Conservation (phyloP, 2,797 vertebrate genomes). For the Dryobates pubescens region DNA sequence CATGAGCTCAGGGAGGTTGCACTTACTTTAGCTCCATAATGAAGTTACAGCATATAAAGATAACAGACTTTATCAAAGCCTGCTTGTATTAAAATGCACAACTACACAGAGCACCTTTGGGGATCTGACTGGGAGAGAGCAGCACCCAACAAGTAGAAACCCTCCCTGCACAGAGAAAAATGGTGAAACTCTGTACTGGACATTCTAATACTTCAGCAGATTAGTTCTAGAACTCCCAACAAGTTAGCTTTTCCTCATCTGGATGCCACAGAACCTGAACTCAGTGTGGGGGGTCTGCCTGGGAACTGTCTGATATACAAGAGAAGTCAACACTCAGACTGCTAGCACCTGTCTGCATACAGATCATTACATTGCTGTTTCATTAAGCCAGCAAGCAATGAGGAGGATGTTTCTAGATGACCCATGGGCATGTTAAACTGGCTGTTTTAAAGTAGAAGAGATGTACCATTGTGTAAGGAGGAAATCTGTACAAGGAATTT, state of each 20-base stretch:
- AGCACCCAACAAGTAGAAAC: not conserved
- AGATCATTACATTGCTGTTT: not conserved
- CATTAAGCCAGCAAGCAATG: not conserved
- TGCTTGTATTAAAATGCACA: not conserved
- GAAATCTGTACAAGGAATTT: not conserved
- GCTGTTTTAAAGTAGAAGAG: not conserved
- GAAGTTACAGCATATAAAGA: accelerated
- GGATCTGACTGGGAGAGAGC: not conserved
- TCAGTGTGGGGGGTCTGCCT: not conserved
- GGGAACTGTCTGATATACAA: not conserved
- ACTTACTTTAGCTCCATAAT: not conserved
- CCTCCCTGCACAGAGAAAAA: not conserved
- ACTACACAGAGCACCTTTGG: not conserved
- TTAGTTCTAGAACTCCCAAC: not conserved
- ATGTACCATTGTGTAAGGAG: not conserved
- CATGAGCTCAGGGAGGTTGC: not conserved
- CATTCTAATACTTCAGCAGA: not conserved
- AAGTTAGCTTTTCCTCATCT: not conserved
- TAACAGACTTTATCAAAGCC: not conserved
- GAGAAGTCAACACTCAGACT: not conserved
- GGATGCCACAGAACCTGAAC: not conserved
- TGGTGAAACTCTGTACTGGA: not conserved
- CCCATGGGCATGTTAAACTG: not conserved
- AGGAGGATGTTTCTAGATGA: not conserved
- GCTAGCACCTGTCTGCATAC: not conserved